These are phyloP conservation scores for Holotrichia oblita DNA, from an alignment of 1,140 invertebrate genomes.

Conservation along the genomic window DNA sequence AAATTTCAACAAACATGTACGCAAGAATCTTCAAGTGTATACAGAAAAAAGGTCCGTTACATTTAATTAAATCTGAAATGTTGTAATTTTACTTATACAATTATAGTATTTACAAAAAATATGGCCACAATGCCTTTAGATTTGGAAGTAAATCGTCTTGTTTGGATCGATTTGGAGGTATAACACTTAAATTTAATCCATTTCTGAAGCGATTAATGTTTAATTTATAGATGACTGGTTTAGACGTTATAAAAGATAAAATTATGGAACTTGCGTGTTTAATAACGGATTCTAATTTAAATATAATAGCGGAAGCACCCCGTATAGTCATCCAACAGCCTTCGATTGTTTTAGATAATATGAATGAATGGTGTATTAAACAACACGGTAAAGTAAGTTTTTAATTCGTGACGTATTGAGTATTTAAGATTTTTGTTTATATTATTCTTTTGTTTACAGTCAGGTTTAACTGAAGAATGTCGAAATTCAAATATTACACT, in stretches of 20 bases:
- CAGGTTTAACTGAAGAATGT: conserved; percentile 78
- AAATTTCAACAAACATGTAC: neutral
- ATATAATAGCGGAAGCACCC: conserved; percentile 80
- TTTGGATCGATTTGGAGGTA: conserved; percentile 61
- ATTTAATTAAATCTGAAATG: neutral
- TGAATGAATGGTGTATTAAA: conserved; percentile 84
- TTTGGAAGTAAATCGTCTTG: conserved; percentile 55
- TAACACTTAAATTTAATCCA: conserved; percentile 19
- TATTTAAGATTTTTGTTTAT: neutral
- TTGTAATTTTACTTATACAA: neutral
- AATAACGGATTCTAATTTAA: conserved; percentile 84
- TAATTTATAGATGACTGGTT: conserved; percentile 59
- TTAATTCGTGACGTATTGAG: conserved; percentile 26
- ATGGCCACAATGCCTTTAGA: conserved; percentile 40
- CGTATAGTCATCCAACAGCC: conserved; percentile 85
- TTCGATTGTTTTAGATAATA: conserved; percentile 75
- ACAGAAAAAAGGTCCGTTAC: neutral
- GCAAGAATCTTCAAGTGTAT: neutral
- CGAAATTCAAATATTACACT: conserved; percentile 73
- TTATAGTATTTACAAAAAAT: conserved; percentile 22
- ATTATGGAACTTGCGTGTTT: conserved; percentile 91
- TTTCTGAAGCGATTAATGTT: neutral
- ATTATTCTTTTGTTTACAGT: conserved; percentile 63
- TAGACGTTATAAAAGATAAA: conserved; percentile 79
- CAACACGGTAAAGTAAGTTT: conserved; percentile 76